Conservation (phyloP, 2,113 vertebrate species). For the Phocoena sinus region DNA sequence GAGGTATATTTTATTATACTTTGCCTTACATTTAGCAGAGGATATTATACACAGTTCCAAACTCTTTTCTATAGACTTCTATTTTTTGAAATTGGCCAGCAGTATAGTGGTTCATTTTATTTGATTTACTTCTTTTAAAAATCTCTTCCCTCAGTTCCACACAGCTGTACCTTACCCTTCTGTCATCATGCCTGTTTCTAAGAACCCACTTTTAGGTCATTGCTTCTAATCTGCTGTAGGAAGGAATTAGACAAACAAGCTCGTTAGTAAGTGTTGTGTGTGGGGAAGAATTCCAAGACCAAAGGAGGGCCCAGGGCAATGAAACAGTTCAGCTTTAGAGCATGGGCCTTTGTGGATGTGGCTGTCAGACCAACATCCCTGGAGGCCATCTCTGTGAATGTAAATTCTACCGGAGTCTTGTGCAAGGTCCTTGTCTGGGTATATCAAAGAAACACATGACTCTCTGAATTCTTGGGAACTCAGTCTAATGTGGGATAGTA, state of each 20-base stretch:
- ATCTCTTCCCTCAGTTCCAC: not conserved
- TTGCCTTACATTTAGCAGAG: not conserved
- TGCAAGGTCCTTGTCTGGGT: not conserved
- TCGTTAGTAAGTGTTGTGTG: not conserved
- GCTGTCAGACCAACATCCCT: not conserved
- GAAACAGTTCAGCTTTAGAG: not conserved
- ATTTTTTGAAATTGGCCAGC: not conserved
- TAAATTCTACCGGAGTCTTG: not conserved
- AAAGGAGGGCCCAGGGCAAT: not conserved
- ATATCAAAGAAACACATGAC: conserved; percentile 24
- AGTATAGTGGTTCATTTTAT: not conserved
- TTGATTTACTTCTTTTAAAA: not conserved
- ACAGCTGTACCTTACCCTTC: not conserved
- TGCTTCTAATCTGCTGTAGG: not conserved
- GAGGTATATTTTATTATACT: not conserved
- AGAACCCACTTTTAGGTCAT: not conserved
- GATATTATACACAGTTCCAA: not conserved
- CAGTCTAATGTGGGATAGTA: not conserved
- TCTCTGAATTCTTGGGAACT: not conserved
- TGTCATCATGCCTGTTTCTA: not conserved
- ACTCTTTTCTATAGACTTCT: not conserved
- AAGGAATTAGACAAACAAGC: not conserved
- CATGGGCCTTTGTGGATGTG: not conserved
- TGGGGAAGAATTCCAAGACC: not conserved
- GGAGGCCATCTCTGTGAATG: not conserved